phyloP scores from a whole-genome alignment of 2,888 invertebrate species.

The Nezara viridula region DNA sequence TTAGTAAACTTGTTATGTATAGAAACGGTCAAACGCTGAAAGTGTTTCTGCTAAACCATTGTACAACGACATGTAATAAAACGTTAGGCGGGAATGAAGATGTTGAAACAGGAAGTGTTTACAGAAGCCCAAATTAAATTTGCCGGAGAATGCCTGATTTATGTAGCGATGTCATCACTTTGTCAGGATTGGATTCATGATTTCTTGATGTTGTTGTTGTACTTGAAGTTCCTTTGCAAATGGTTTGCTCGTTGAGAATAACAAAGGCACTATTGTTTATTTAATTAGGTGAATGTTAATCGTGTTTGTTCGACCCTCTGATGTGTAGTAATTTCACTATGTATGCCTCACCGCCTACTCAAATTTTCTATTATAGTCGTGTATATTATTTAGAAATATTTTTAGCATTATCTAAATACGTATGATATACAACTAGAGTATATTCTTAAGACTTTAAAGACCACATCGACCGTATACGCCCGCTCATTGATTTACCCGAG shows the following conservation, averaged over 20 bases:
- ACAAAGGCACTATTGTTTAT: not conserved
- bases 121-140: not conserved
- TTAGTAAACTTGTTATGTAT: too few species aligned
- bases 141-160: not conserved
- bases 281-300: not conserved
- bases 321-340: not conserved
- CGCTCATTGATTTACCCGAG: too few species aligned
- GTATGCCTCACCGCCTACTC: not conserved
- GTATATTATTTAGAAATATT: not conserved
- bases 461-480: too few species aligned
- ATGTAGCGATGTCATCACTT: not conserved
- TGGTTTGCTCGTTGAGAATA: not conserved
- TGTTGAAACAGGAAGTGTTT: not conserved
- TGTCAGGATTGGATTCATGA: not conserved
- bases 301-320: not conserved
- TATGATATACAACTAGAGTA: too few species aligned
- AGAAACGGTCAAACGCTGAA: not conserved
- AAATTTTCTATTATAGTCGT: not conserved
- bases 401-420: too few species aligned
- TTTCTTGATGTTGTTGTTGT: not conserved
- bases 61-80: too few species aligned
- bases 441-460: too few species aligned
- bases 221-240: constrained; percentile 5
- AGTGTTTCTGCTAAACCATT: not conserved
- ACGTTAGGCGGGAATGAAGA: not conserved